Base-by-base conservation (phyloP, 2,113 vertebrate species). In the Jacana jacana region DNA sequence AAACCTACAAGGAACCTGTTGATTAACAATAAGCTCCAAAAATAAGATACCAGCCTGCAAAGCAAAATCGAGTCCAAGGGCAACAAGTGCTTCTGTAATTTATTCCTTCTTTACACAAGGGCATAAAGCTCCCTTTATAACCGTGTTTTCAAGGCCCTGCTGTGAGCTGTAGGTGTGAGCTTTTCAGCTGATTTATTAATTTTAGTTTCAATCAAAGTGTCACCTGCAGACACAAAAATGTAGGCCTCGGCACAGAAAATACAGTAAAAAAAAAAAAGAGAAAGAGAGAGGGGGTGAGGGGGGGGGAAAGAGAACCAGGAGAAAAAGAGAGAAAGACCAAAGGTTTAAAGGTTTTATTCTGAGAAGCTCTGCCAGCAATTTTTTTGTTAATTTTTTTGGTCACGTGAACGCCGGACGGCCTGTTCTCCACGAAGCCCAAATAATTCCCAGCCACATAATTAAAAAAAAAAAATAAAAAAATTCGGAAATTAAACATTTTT, bases 201-300 rank as follows among this genome's bases (percentile, higher is more conserved):
- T 98, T 98, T 98, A 98, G 98, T 98, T 98, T 98, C 98, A 98
- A 98, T 98, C 98, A 98, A 98, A 98, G 97, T 97, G 98, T 98
- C 98, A 98, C 98, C 98, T 98, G 98, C 98, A 98, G 98, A 98
- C 98, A 98, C 98, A 98, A 97, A 98, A 98, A 98, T 98, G 98
- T 98, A 98, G 97, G 97, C 97, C 96, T 97, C 31, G 25, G 95
- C 91, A 94, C 81, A 93, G 97, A 98, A 98, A 97, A 97, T 97
- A 97, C 95, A 97, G 97, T 94, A 89, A 92, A 77, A 82, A 83
- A 86, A 84, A 79, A 48, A 95, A 94, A 84, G 71, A 65, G 28
- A 37, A 20, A 33, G 94, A 94, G 83, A 71, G 58, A 23, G 37
- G 13, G 25, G n/a, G n/a, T n/a, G n/a, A n/a, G n/a, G n/a, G n/a